phyloP scores from a whole-genome alignment of 2,888 invertebrate genomes.

The Spialia ferax region DNA sequence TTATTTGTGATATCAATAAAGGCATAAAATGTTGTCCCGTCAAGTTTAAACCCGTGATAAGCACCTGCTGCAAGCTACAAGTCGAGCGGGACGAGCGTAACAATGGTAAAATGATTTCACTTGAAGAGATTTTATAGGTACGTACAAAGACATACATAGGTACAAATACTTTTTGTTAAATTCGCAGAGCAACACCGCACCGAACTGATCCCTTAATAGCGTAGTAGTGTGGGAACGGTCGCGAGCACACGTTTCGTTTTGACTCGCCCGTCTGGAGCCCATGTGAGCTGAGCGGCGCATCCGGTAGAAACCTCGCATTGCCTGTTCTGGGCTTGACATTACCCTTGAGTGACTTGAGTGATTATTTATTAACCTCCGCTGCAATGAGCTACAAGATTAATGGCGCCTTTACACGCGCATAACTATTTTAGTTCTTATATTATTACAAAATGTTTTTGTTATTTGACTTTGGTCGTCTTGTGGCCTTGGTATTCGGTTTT shows the following conservation, averaged over 20 bases:
- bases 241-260: conserved; percentile 70
- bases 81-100: conserved; percentile 43
- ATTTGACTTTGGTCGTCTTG: conserved; percentile 22
- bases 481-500: conserved; percentile 39
- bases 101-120: conserved; percentile 60
- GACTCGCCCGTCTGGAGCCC: conserved; percentile 76
- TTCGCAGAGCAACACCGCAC: conserved; percentile 78
- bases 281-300: conserved; percentile 75
- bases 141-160: no score
- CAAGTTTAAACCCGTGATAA: conserved; percentile 67
- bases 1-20: conserved; percentile 44
- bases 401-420: conserved; percentile 49
- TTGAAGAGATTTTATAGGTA: conserved; percentile 62
- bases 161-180: conserved; percentile 72
- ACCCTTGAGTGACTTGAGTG: conserved; percentile 50
- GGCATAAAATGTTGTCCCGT: conserved; percentile 68
- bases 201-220: conserved; percentile 72
- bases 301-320: conserved; percentile 69
- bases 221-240: conserved; percentile 78
- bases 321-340: conserved; percentile 55
- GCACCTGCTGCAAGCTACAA: conserved; percentile 64
- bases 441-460: conserved; percentile 43
- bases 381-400: conserved; percentile 57
- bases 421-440: conserved; percentile 40
- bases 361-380: conserved; percentile 68